Conservation (phyloP, 37 sponge, comb jelly and placozoan genomes). For the Cladorhizidae sp. region DNA sequence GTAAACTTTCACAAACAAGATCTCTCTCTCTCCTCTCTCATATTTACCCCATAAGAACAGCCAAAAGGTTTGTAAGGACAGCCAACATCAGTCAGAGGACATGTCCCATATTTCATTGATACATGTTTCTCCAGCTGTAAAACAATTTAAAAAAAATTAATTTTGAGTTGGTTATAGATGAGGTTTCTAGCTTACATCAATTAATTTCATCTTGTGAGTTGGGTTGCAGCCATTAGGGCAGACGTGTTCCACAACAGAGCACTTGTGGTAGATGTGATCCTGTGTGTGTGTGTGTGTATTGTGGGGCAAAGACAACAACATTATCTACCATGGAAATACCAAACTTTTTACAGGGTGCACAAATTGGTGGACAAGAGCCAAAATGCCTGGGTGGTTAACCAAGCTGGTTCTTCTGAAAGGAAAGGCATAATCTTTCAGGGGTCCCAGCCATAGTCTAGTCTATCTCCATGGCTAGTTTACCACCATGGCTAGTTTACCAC, state of each 20-base stretch:
- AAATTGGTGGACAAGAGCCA: no score
- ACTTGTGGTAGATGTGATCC: conserved; percentile 49
- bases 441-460: no score
- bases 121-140: conserved; percentile 47
- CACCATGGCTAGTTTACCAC: no score
- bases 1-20: no score
- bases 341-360: no score
- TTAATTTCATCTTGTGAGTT: conserved; percentile 9
- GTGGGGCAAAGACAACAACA: no score
- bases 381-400: no score
- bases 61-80: conserved; percentile 47
- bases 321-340: no score
- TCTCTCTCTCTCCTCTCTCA: no score
- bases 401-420: no score
- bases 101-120: conserved; percentile 25
- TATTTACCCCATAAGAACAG: conserved; percentile 54
- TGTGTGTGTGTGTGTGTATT: background rate
- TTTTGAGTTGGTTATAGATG: background rate
- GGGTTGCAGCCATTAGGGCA: conserved; percentile 57
- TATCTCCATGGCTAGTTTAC: no score
- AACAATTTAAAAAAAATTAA: background rate
- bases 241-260: conserved; percentile 15
- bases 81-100: conserved; percentile 43
- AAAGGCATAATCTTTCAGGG: no score
- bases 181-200: conserved; percentile 8